Evolutionary conservation across 2,888 invertebrate species (phyloP), one percentile per base, ranked within the genome.

Genomic region (Scotopteryx bipunctaria): DNA sequence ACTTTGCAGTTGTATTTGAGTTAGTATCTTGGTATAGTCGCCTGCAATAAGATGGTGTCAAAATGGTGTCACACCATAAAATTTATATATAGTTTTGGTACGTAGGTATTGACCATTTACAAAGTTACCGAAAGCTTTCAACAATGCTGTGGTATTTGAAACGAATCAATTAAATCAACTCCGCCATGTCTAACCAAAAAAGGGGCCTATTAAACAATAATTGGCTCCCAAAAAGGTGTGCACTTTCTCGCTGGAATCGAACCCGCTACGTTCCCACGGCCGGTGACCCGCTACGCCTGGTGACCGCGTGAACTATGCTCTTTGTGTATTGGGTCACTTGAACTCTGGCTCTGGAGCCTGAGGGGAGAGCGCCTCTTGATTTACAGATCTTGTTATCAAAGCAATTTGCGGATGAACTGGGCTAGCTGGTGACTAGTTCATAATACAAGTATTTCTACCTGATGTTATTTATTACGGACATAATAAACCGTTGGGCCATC

Each of bases 241-340:
- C 62, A 68, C 74, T 74, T 75, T 75, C 74, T 66, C 74, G 57
- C 51, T 47, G 61, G 50, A 51, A 21, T 55, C 46, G 51, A 54
- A 50, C 56, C 57, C 45, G 52, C 44, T 13, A 6, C n/a, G 59
- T 69, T 74, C 74, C 62, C 73, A 71, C 66, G 71, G 64, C 67
- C 69, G 54, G 45, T 44, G 57, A 38, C 48, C 57, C 55, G 54
- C 53, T 59, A 61, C 41, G 44, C 40, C 43, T 36, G 33, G 23
- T 29, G 52, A 13, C 47, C 53, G 27, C n/a, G 5, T 53, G 53
- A 47, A 37, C 53, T 38, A 19, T 53, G 47, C 32, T 29, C 47
- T 48, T 38, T 46, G 27, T 19, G 29, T 47, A 42, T 33, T 53
- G 37, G 47, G 37, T 47, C 38, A 29, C 31, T 27, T 27, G 36